These are phyloP conservation scores for Sialia sialis DNA, from an alignment of 2,113 vertebrate species.

Conservation along the genomic window DNA sequence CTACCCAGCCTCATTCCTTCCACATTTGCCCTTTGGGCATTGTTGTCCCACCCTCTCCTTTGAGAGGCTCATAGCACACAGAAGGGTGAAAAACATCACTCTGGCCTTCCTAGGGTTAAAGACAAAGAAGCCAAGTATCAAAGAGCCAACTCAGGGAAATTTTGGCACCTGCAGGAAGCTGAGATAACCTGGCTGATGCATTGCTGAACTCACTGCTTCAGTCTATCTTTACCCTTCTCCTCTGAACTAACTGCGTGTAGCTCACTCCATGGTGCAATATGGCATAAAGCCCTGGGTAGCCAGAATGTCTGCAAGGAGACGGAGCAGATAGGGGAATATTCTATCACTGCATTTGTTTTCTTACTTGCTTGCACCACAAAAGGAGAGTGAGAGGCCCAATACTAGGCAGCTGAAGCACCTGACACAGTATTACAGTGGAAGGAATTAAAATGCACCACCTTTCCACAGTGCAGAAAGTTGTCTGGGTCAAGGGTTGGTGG, in stretches of 20 bases:
- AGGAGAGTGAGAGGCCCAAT: not conserved
- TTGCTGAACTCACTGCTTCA: not conserved
- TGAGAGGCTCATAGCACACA: not conserved
- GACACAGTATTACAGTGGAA: not conserved
- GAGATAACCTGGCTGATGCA: not conserved
- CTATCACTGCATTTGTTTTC: not conserved
- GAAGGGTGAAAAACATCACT: not conserved
- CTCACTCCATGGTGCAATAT: not conserved
- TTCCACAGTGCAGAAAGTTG: not conserved
- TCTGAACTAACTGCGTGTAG: not conserved
- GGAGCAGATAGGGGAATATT: not conserved
- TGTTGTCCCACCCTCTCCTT: not conserved
- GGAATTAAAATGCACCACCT: not conserved
- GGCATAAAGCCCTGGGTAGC: not conserved
- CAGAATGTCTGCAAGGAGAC: not conserved
- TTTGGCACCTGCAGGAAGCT: not conserved
- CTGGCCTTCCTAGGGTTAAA: slow-evolving; percentile 2
- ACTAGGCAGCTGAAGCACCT: not conserved
- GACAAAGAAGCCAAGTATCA: not conserved
- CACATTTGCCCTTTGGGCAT: slow-evolving; percentile 6
- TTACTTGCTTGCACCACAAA: not conserved
- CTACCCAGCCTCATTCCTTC: not conserved
- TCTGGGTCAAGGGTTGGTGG: not conserved
- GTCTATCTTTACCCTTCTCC: not conserved
- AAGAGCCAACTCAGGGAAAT: not conserved